Evolutionary conservation across 2,888 invertebrate genomes (phyloP), one percentile per base, ranked within the genome.

Genomic region (Branchipolynoe longqiensis): DNA sequence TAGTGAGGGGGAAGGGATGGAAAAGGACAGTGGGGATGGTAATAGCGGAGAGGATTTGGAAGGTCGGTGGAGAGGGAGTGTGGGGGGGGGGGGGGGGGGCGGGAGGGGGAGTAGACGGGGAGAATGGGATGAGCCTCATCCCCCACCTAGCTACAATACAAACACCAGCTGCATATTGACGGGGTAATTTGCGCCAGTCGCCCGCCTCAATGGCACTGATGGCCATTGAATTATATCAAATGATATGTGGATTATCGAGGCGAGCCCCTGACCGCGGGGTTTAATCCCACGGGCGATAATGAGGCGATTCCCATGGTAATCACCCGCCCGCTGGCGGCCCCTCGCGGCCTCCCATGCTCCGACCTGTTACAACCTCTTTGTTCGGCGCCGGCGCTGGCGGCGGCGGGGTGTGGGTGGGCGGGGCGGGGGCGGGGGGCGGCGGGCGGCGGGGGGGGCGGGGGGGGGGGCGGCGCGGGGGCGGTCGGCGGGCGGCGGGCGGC

Each of bases 221-320:
- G 78, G 78, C 78, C 78, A 78, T 78, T 78, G 78, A 78, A 78
- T 78, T 78, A 54, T 54, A 78, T 78, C 78, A 41, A 78, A 78
- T 78, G 78, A 78, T 78, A 78, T 78, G 78, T 78, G 78, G 78
- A 78, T 78, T 78, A 78, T 78, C 78, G 41, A 54, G 48, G 31
- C 41, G 78, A 54, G 78, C 48, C 54, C 28, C 78, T 78, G 78
- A 48, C 78, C 78, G 78, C 54, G 28, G 78, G 78, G 78, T 41
- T 48, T 78, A 78, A 78, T 78, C 78, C 78, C 54, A 6, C 4
- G 78, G 78, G 78, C 48, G 78, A 78, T 78, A 78, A 78, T 78
- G 78, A 78, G 41, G 78, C 78, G 78, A 78, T 78, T 78, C 78
- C 78, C 78, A 78, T 78, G 78, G 54, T 78, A 78, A 78, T 78